Conservation (phyloP, 2,797 vertebrate genomes). For the Australoheros facetus region DNA sequence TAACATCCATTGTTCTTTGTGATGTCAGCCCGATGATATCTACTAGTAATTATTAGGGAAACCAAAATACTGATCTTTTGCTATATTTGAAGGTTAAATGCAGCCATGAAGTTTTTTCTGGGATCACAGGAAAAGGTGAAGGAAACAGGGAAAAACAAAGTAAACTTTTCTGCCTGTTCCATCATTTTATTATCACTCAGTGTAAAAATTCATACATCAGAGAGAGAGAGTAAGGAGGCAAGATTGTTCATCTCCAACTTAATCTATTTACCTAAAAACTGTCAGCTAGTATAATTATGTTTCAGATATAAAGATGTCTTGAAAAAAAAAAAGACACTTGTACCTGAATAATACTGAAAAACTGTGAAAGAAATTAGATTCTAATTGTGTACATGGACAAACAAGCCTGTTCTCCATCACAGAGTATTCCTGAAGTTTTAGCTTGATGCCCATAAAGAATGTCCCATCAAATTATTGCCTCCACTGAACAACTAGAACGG, state of each 20-base stretch:
- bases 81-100: not conserved
- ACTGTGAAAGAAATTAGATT: not conserved
- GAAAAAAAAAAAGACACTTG: not conserved
- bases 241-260: not conserved
- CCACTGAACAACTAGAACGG: not conserved
- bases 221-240: not conserved
- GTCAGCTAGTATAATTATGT: not conserved
- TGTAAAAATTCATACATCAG: rapidly evolving
- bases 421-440: not conserved
- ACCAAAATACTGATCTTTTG: not conserved
- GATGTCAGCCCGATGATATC: rapidly evolving
- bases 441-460: not conserved
- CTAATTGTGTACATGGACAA: not conserved
- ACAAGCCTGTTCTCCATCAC: not conserved
- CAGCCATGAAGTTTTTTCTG: not conserved
- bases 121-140: not conserved
- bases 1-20: rapidly evolving
- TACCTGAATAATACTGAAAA: not conserved
- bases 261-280: not conserved
- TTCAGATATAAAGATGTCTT: no score
- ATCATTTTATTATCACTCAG: not conserved
- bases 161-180: not conserved
- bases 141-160: not conserved
- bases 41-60: not conserved
- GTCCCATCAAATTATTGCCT: conserved; percentile 2